phyloP scores from a whole-genome alignment of 2,888 invertebrate species.

The Eurytoma californica region DNA sequence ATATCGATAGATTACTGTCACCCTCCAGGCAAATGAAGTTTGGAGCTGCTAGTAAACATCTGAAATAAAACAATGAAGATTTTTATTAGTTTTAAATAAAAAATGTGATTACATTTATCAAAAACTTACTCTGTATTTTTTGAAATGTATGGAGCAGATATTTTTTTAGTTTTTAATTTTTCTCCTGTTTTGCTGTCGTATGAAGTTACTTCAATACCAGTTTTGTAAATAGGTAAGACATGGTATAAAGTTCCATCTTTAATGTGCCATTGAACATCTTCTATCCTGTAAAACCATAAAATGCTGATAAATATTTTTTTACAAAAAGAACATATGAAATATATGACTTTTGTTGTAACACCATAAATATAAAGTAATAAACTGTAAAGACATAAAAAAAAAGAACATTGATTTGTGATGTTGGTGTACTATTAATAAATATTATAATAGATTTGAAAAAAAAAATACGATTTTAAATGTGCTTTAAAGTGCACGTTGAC shows the following conservation, averaged over 20 bases:
- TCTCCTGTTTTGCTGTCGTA: constrained; percentile 73
- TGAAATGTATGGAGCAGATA: constrained; percentile 69
- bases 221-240: constrained; percentile 70
- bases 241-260: constrained; percentile 72
- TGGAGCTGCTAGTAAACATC: constrained; percentile 80
- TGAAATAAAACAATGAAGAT: constrained; percentile 67
- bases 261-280: constrained; percentile 72
- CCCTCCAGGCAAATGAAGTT: constrained; percentile 82
- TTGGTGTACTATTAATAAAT: constrained; percentile 39
- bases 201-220: constrained; percentile 70
- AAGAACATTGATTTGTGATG: constrained; percentile 43
- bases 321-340: constrained; percentile 11
- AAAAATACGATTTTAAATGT: constrained; percentile 40
- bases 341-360: constrained; percentile 11
- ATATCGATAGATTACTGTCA: constrained; percentile 75
- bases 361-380: constrained; percentile 19
- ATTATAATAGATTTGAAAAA: constrained; percentile 18
- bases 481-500: constrained; percentile 51
- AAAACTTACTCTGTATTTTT: constrained; percentile 69
- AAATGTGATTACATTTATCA: constrained; percentile 10
- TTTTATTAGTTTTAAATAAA: constrained; percentile 38
- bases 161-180: constrained; percentile 68
- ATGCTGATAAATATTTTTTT: background rate
- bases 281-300: constrained; percentile 63
- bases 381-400: constrained; percentile 20